phyloP scores from a whole-genome alignment of 2,113 vertebrate species.

The Platichthys flesus region DNA sequence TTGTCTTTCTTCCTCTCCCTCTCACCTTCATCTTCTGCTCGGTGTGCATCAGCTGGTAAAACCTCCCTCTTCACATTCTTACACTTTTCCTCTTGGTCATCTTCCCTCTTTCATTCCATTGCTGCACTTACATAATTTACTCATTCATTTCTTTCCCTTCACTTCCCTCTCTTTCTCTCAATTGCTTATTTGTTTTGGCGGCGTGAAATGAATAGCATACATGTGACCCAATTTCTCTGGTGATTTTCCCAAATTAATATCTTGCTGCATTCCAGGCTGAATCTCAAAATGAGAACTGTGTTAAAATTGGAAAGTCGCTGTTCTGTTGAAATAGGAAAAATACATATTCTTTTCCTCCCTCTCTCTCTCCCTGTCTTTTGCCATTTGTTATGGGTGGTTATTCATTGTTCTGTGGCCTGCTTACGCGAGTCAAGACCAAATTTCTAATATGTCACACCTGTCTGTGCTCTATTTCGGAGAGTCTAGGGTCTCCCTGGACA shows the following conservation, averaged over 20 bases:
- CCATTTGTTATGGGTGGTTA: slow-evolving; percentile 24
- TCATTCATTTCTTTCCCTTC: slow-evolving; percentile 31
- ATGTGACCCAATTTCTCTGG: slow-evolving; percentile 72
- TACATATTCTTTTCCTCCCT: not conserved
- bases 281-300: slow-evolving; percentile 71
- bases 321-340: slow-evolving; percentile 53
- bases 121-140: slow-evolving; percentile 21
- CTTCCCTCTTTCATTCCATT: slow-evolving; percentile 4
- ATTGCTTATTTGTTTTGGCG: slow-evolving; percentile 68
- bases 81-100: not conserved
- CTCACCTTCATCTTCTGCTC: not conserved
- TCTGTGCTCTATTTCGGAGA: slow-evolving; percentile 33
- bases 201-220: slow-evolving; percentile 65
- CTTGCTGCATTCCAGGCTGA: slow-evolving; percentile 53
- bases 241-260: slow-evolving; percentile 74
- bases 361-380: not conserved
- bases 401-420: slow-evolving; percentile 44
- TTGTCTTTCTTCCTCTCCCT: not conserved
- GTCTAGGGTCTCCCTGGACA: not conserved
- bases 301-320: slow-evolving; percentile 69
- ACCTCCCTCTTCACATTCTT: slow-evolving; percentile 9
- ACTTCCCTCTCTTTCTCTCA: slow-evolving; percentile 32
- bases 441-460: slow-evolving; percentile 56
- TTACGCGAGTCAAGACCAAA: slow-evolving; percentile 20
- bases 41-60: not conserved